Evolutionary conservation across 2,888 invertebrate species (phyloP).

Genomic region (Tubulanus polymorphus): DNA sequence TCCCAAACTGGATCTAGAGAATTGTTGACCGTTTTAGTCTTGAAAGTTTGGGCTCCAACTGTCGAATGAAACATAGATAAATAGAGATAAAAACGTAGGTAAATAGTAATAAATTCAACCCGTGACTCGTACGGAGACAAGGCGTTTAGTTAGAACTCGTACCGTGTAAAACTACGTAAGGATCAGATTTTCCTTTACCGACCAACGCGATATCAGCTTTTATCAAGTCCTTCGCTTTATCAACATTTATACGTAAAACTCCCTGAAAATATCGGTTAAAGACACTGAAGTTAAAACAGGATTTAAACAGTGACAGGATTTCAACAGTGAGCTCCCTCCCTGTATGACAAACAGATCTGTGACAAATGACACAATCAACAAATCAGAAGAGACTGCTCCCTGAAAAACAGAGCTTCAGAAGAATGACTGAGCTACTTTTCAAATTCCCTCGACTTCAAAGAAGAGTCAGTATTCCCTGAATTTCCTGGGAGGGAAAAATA

Average conservation of each 20-base stretch:
- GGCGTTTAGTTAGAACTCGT: constrained; percentile 9
- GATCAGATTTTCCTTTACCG: constrained; percentile 96
- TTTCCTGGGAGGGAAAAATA: too few species aligned
- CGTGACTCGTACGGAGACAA: background rate
- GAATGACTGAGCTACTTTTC: too few species aligned
- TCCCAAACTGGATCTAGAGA: constrained; percentile 96
- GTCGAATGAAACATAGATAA: constrained; percentile 59
- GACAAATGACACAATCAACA: too few species aligned
- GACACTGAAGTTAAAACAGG: too few species aligned
- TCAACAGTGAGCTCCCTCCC: too few species aligned
- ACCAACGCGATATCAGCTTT: constrained; percentile 90
- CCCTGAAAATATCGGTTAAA: constrained; percentile 65
- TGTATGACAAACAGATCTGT: too few species aligned
- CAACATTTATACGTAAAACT: constrained; percentile 85
- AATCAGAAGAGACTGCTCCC: too few species aligned
- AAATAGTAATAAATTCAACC: background rate
- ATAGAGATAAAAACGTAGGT: too few species aligned
- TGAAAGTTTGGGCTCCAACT: constrained; percentile 90
- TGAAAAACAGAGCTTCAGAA: too few species aligned
- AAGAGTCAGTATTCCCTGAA: too few species aligned
- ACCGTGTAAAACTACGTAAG: constrained; percentile 73
- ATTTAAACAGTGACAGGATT: too few species aligned
- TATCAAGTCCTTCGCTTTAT: constrained; percentile 92
- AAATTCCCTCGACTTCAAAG: too few species aligned
- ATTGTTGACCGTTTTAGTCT: constrained; percentile 90